Evolutionary conservation across 2,888 invertebrate genomes (phyloP), one percentile per base, ranked within the genome.

Genomic region (Tetheella fluctuosa): DNA sequence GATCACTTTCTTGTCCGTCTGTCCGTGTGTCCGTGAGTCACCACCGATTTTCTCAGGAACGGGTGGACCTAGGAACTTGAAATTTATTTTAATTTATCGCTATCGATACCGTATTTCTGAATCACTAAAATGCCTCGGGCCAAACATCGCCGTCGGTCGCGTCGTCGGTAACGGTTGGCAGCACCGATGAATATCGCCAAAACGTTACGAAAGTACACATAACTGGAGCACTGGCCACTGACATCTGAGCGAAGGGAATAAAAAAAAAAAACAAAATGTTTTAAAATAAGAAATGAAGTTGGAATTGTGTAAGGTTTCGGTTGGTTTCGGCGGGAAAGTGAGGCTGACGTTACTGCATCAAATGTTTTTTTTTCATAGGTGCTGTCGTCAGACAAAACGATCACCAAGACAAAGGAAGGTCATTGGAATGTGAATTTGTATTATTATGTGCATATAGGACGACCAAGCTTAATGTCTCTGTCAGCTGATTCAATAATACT

Each of bases 261-360:
- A 70, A 68, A 73, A 77, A 78, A 67, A 71, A 65, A 61, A 70
- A 69, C 13, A 34, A 34, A 13, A 2, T 1, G 30, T 30, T 30
- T 28, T 30, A 30, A 30, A 30, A 7, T 30, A 30, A 10, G 30
- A 30, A 70, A 72, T 73, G 72, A 71, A 59, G 55, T 73, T 61
- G 73, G 73, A 75, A 76, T 76, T 76, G 73, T 75, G 73, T 73
- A 73, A 76, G 72, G 64, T 73, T 76, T 71, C 64, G 61, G 65
- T n/a, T n/a, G 39, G 39, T 15, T 15, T 37, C 37, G 15, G 15
- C 37, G 1, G 2, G 39, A 10, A 37, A 15, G 15, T 15, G 15
- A 15, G 37, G 1, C n/a, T n/a, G 39, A 7, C n/a, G 39, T 39
- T 39, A 15, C 7, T n/a, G 39, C n/a, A 34, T 13, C 3, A 37